Evolutionary conservation across 2,113 vertebrate species (phyloP).

Genomic region (Gopherus evgoodei): DNA sequence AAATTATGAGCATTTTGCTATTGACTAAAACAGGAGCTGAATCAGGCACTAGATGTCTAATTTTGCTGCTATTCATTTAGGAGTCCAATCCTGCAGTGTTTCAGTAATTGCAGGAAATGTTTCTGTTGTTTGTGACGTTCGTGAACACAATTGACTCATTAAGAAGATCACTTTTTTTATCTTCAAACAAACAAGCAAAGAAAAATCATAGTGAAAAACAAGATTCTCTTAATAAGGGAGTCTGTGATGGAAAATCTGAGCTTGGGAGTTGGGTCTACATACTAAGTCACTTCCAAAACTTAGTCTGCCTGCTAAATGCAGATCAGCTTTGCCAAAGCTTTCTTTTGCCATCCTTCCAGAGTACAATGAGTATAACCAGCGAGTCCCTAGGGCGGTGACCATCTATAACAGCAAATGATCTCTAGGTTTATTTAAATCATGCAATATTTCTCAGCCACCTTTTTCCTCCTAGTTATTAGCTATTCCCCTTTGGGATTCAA

Average conservation of each 20-base stretch:
- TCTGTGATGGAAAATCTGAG: rapidly evolving
- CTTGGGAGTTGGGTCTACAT: background rate
- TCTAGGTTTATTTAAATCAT: background rate
- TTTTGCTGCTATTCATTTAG: background rate
- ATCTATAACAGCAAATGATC: background rate
- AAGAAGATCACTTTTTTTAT: background rate
- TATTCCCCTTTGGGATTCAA: background rate
- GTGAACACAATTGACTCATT: background rate
- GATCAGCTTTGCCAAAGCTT: conserved; percentile 18
- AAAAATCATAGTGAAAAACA: background rate
- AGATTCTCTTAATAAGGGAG: background rate
- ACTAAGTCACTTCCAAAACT: background rate
- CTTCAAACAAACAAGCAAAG: background rate
- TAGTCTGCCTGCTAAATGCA: conserved; percentile 9
- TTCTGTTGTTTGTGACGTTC: background rate
- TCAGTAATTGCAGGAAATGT: background rate
- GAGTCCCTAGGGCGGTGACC: background rate
- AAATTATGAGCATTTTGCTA: background rate
- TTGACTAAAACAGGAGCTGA: background rate
- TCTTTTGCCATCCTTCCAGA: conserved; percentile 14
- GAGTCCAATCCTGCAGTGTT: background rate
- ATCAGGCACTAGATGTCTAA: background rate
- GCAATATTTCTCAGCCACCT: background rate
- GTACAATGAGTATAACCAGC: background rate
- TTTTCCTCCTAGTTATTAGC: background rate